Percentiles rank a stretch among this genome's conserved stretches.
Evolutionary conservation across 2,113 vertebrate genomes (phyloP).

Genomic region (Peucedramus taeniatus): DNA sequence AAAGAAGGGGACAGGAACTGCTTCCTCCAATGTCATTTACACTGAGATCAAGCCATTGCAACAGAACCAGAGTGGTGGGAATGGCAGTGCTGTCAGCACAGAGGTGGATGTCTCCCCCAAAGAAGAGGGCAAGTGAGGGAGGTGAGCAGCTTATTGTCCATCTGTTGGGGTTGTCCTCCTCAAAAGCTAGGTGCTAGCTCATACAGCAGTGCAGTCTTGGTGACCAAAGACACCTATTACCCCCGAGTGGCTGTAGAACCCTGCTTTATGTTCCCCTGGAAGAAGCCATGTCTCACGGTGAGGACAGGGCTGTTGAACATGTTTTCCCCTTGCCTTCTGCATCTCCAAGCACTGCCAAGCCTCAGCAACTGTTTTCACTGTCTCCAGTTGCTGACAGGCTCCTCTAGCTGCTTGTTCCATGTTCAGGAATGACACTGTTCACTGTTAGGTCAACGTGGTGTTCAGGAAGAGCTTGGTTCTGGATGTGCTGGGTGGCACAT

Average conservation of each 20-base stretch:
- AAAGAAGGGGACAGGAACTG: neutral
- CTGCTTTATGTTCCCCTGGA: neutral
- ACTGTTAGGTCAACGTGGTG: neutral
- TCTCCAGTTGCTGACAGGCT: neutral
- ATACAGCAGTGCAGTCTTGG: neutral
- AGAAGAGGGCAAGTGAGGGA: neutral
- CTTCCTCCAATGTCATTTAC: neutral
- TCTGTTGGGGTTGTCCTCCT: neutral
- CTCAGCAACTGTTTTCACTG: neutral
- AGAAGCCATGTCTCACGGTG: rapidly evolving
- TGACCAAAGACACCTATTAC: neutral
- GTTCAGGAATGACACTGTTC: neutral
- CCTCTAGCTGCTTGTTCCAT: neutral
- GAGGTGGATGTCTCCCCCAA: neutral
- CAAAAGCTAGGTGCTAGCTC: neutral
- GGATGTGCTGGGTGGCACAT: neutral
- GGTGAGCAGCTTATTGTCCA: neutral
- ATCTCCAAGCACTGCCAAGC: neutral
- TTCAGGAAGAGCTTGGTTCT: neutral
- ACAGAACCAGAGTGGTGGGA: neutral
- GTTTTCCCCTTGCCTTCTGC: neutral
- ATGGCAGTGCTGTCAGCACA: neutral
- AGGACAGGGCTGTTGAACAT: neutral
- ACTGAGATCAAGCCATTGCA: neutral
- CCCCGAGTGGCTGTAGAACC: neutral